Evolutionary conservation across 1,140 invertebrate genomes (phyloP).

Genomic region (Tyrophagus putrescentiae): DNA sequence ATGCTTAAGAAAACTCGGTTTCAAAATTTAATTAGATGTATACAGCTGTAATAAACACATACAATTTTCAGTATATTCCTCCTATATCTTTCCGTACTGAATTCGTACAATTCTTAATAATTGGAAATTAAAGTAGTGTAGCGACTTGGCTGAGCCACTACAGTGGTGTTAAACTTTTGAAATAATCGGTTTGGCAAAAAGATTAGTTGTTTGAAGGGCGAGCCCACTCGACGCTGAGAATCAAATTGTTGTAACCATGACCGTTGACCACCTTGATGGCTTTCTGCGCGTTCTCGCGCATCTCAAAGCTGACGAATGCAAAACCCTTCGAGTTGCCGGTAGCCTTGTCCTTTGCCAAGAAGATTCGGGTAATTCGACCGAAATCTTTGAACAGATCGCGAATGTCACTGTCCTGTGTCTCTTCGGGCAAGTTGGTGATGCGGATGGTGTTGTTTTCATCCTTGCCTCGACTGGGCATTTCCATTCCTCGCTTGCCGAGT

Average conservation of each 20-base stretch:
- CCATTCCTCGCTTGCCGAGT: constrained; percentile 50
- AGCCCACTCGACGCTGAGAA: constrained; percentile 96
- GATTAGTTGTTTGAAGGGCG: constrained; percentile 39
- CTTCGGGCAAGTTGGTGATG: constrained; percentile 93
- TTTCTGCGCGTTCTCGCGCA: constrained; percentile 67
- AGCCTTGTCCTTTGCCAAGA: constrained; percentile 58
- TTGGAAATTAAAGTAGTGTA: not conserved
- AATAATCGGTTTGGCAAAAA: not conserved
- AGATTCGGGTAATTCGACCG: constrained; percentile 24
- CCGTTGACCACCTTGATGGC: constrained; percentile 82
- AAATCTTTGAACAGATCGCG: constrained; percentile 63
- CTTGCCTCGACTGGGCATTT: constrained; percentile 39
- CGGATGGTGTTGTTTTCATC: constrained; percentile 75
- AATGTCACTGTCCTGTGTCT: constrained; percentile 81
- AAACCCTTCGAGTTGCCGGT: constrained; percentile 44
- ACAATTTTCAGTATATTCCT: no score
- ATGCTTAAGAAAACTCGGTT: constrained; percentile 88
- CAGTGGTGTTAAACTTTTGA: not conserved
- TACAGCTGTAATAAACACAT: not conserved
- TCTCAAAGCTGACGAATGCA: constrained; percentile 90
- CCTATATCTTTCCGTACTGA: no score
- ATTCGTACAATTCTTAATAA: no score
- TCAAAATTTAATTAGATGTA: constrained; percentile 59
- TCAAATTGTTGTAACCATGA: constrained; percentile 94
- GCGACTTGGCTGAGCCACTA: not conserved